phyloP scores from a whole-genome alignment of 2,113 vertebrate species.

The Ctenodactylus gundi region DNA sequence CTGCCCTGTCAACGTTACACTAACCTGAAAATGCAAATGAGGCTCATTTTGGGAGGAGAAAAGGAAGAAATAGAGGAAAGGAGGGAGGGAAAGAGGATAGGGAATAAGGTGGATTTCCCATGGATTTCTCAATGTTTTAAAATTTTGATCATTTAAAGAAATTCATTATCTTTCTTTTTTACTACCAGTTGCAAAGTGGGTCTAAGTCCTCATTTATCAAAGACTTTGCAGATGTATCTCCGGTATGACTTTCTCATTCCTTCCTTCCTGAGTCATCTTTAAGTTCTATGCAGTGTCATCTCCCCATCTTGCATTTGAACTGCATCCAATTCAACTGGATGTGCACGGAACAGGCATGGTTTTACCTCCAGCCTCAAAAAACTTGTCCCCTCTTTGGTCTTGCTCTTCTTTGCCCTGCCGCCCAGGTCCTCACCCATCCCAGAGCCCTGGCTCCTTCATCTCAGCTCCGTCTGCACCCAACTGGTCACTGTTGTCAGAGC shows the following conservation, averaged over 20 bases:
- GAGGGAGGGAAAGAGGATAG: not conserved
- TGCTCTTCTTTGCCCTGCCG: not conserved
- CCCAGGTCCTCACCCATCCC: rapidly evolving
- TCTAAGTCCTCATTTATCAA: not conserved
- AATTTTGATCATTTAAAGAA: slow-evolving; percentile 38
- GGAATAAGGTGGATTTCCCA: not conserved
- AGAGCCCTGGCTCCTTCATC: not conserved
- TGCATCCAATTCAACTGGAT: not conserved
- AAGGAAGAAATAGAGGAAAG: too few relatives aligned
- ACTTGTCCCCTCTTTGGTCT: not conserved
- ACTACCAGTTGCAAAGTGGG: not conserved
- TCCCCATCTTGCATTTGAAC: not conserved
- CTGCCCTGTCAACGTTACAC: not conserved
- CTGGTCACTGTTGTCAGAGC: not conserved
- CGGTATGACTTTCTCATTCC: not conserved
- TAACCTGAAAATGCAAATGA: not conserved
- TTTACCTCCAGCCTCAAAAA: not conserved
- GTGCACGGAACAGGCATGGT: not conserved
- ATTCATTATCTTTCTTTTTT: not conserved
- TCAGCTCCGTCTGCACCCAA: not conserved
- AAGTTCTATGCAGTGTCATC: not conserved
- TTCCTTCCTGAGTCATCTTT: not conserved
- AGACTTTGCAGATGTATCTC: not conserved
- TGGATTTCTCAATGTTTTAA: not conserved
- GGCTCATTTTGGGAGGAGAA: not conserved